phyloP scores from a whole-genome alignment of 2,888 invertebrate species.

The Diarsia dahlii region DNA sequence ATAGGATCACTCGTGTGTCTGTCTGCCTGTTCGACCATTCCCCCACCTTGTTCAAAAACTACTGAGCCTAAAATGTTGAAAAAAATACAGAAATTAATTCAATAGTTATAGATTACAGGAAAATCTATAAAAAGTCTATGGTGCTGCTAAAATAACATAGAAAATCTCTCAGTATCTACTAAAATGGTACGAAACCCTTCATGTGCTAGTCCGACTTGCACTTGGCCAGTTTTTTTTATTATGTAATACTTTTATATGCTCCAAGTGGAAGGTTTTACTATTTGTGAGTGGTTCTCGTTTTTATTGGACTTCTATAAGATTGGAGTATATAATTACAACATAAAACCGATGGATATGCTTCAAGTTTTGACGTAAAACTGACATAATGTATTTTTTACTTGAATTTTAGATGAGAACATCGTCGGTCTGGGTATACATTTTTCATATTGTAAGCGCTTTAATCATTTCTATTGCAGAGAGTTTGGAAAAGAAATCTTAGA shows the following conservation, averaged over 20 bases:
- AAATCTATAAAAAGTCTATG: too few relatives aligned
- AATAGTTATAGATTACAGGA: too few relatives aligned
- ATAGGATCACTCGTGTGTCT: too few relatives aligned
- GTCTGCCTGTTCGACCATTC: too few relatives aligned
- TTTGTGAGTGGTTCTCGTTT: constrained; percentile 35
- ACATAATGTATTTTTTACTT: constrained; percentile 1
- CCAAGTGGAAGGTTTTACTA: constrained; percentile 30
- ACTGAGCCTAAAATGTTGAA: too few relatives aligned
- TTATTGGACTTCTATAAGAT: constrained; percentile 36
- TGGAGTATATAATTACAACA: constrained; percentile 21
- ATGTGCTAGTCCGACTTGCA: too few relatives aligned
- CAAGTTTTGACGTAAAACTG: neutral
- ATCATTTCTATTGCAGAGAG: neutral
- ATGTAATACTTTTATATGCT: constrained; percentile 50
- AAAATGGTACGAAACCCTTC: too few relatives aligned
- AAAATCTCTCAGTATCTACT: too few relatives aligned
- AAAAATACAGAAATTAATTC: too few relatives aligned
- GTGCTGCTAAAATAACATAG: too few relatives aligned
- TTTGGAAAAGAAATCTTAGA: neutral
- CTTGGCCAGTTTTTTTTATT: constrained; percentile 4
- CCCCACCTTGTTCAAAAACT: too few relatives aligned
- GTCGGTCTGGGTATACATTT: neutral
- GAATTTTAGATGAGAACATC: neutral
- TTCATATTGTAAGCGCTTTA: neutral
- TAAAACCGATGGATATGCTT: neutral